phyloP scores from a whole-genome alignment of 2,113 vertebrate genomes.

The Lucifuga dentata region DNA sequence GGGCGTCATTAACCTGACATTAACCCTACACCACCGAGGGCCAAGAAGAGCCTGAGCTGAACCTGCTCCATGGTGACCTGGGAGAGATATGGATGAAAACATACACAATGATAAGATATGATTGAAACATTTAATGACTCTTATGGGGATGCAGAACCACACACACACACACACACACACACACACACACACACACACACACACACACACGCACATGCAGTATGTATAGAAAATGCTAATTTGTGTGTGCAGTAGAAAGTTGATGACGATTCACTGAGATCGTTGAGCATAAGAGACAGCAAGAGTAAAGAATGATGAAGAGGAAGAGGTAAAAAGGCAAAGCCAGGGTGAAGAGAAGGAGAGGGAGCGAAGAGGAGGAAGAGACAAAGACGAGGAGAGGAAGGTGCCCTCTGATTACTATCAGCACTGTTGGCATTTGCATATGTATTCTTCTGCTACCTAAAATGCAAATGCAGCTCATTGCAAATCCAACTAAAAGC shows the following conservation, averaged over 20 bases:
- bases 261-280: too few relatives aligned
- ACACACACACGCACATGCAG: too few relatives aligned
- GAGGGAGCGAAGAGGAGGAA: constrained; percentile 26
- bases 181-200: too few relatives aligned
- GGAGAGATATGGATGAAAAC: neutral
- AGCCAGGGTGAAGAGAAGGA: constrained; percentile 13
- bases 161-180: too few relatives aligned
- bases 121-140: too few relatives aligned
- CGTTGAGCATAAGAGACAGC: constrained; percentile 40
- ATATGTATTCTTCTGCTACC: constrained; percentile 72
- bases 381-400: constrained; percentile 44
- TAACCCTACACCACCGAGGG: constrained; percentile 63
- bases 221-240: too few relatives aligned
- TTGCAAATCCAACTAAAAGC: constrained; percentile 64
- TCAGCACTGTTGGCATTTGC: constrained; percentile 77
- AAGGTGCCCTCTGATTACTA: constrained; percentile 82
- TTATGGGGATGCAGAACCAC: neutral
- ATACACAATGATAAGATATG: neutral
- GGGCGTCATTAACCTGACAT: constrained; percentile 76
- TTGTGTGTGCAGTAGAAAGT: too few relatives aligned
- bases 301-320: constrained; percentile 32
- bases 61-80: constrained; percentile 17
- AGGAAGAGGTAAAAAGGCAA: constrained; percentile 39
- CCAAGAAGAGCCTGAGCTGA: constrained; percentile 5
- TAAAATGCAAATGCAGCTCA: constrained; percentile 75